Base-by-base conservation (phyloP, 2,797 vertebrate species). In the Pelobates cultripes region DNA sequence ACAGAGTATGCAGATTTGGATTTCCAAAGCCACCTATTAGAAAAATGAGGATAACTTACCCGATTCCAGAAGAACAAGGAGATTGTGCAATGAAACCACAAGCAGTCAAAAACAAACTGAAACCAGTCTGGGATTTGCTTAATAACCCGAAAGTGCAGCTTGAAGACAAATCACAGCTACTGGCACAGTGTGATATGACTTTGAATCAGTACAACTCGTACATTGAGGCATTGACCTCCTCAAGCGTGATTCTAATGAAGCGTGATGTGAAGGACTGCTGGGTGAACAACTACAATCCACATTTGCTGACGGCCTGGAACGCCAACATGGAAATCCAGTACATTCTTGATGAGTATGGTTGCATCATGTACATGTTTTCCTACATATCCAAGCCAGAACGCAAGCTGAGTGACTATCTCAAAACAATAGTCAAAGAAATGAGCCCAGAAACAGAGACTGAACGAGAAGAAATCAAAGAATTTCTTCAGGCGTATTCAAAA, bases 351-450 rank as follows among this genome's bases (percentile, higher is more conserved):
- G 41, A 43, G 3, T 86, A 83, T 71, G 53, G 70, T 40, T 79
- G 80, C 60, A 72, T 87, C n/a, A 82, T 84, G 82, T 85, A 87
- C 71, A 84, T 75, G 12, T 40, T 82, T 3, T 82, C 82, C 7
- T 87, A 83, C 55, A 81, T 86, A 43, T 80, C 80, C 15, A 87
- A 86, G 72, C 64, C 70, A 10, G 81, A 85, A 14, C 79, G 82
- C 42, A 79, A 85, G 42, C 74, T 86, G n/a, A 85, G 4, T n/a
- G 78, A 86, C 0, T 70, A 60, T 7, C 75, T 85, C 3, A 77
- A 84, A 43, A 17, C 2, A 0, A n/a, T 83, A 1, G 43, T 85
- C 41, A 81, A 74, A 63, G 67, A 81, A 6, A 44, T 17, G 13
- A 43, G 2, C 41, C 41, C 42, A 70, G 4, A 4, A 44, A 43